Conservation (phyloP, 53 echinoderm and acorn worm species). For the Actinopyga echinites region DNA sequence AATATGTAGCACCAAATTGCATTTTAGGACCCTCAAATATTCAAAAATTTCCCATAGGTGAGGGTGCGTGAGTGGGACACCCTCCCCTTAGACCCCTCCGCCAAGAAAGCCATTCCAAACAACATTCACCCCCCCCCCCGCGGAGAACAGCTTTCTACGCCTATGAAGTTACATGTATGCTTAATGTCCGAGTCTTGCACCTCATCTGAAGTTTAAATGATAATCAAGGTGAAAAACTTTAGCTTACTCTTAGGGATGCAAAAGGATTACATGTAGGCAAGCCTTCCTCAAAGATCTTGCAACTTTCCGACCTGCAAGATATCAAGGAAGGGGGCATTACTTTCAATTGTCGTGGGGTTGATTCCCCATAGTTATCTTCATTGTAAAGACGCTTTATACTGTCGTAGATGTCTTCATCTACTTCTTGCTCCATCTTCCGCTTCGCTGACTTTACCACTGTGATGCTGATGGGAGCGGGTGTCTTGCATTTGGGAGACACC, state of each 20-base stretch:
- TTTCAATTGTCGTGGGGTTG: conserved; percentile 43
- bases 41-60: too few relatives aligned
- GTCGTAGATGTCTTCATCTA: conserved; percentile 71
- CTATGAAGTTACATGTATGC: too few relatives aligned
- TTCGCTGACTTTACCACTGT: conserved; percentile 56
- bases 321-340: conserved; percentile 45
- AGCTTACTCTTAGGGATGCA: conserved; percentile 82
- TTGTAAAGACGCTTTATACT: conserved; percentile 97
- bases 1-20: too few relatives aligned
- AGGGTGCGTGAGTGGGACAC: too few relatives aligned
- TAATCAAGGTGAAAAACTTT: conserved; percentile 25
- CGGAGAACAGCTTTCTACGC: too few relatives aligned
- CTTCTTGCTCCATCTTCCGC: conserved; percentile 72
- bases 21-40: too few relatives aligned
- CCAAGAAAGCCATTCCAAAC: too few relatives aligned
- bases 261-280: conserved; percentile 74
- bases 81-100: too few relatives aligned
- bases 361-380: conserved; percentile 62
- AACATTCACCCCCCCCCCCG: too few relatives aligned
- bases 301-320: conserved; percentile 73
- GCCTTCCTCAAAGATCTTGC: conserved; percentile 68
- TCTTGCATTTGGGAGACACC: conserved; percentile 56
- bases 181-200: too few relatives aligned
- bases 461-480: conserved; percentile 24
- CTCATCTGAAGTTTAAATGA: too few relatives aligned